A percentile compares a stretch with the other conserved stretches of the same genome.
phyloP scores from a whole-genome alignment of 2,888 invertebrate genomes.

The Drosophila diplacantha region DNA sequence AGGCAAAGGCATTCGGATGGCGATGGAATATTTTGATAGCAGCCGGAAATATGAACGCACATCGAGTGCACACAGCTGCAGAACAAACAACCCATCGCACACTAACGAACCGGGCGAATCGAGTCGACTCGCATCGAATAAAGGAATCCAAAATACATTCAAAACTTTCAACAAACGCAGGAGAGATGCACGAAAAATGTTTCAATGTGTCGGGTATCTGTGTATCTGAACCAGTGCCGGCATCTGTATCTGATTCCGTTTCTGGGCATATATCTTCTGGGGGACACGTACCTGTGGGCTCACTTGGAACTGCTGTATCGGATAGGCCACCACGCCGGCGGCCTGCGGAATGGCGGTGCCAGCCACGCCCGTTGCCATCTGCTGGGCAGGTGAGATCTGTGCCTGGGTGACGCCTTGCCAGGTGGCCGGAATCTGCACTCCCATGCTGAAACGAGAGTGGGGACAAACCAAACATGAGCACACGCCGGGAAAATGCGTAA shows the following conservation, averaged over 20 bases:
- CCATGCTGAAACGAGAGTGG: slow-evolving; percentile 81
- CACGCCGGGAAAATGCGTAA: slow-evolving; percentile 24
- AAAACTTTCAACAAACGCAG: slow-evolving; percentile 52
- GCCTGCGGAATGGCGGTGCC: slow-evolving; percentile 86
- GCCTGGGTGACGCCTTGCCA: slow-evolving; percentile 88
- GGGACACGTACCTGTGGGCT: slow-evolving; percentile 78
- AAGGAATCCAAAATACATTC: slow-evolving; percentile 45
- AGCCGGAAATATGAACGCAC: slow-evolving; percentile 18
- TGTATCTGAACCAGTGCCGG: slow-evolving; percentile 14
- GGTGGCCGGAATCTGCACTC: slow-evolving; percentile 88
- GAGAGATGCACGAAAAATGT: slow-evolving; percentile 45
- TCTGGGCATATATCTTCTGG: slow-evolving; percentile 23
- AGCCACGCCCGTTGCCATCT: slow-evolving; percentile 83
- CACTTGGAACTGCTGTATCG: slow-evolving; percentile 95
- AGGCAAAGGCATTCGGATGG: slow-evolving; percentile 18
- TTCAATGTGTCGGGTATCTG: slow-evolving; percentile 35
- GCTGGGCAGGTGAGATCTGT: slow-evolving; percentile 83
- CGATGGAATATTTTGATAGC: slow-evolving; percentile 33
- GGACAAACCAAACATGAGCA: slow-evolving; percentile 29
- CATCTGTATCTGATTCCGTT: slow-evolving; percentile 18
- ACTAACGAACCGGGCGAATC: slow-evolving; percentile 30
- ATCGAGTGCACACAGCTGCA: slow-evolving; percentile 24
- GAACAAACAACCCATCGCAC: slow-evolving; percentile 33
- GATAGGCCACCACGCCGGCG: slow-evolving; percentile 90
- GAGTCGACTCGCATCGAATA: slow-evolving; percentile 22